These are phyloP conservation scores for Drosophila sp. DNA, from an alignment of 1,140 invertebrate genomes.

Conservation along the genomic window DNA sequence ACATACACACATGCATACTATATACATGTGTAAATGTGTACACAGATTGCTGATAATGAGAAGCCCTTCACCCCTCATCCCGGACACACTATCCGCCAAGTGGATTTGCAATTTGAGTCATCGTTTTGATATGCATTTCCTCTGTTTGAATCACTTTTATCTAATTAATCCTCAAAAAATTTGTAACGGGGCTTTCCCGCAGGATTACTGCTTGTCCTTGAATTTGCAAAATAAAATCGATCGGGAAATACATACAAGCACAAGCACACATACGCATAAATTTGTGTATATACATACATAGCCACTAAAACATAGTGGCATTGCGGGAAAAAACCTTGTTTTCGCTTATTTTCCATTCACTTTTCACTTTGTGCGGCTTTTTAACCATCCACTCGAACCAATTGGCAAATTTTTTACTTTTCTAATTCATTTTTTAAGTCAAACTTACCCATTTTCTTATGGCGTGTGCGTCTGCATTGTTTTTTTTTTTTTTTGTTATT, in stretches of 20 bases:
- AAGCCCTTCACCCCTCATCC: conserved; percentile 22
- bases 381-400: background rate
- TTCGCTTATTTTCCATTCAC: conserved; percentile 13
- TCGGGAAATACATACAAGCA: conserved; percentile 72
- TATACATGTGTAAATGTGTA: conserved; percentile 43
- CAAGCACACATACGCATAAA: conserved; percentile 17
- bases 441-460: conserved; percentile 78
- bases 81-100: background rate
- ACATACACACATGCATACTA: conserved; percentile 23
- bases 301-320: conserved; percentile 23
- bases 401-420: conserved; percentile 27
- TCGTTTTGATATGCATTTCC: conserved; percentile 19
- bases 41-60: conserved; percentile 62
- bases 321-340: conserved; percentile 52
- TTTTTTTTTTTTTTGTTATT: conserved; percentile 64
- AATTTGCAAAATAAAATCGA: conserved; percentile 81
- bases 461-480: conserved; percentile 71
- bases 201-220: conserved; percentile 73
- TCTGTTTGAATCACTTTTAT: conserved; percentile 1
- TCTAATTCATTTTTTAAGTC: conserved; percentile 60
- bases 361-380: background rate
- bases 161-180: conserved; percentile 23
- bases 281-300: conserved; percentile 22
- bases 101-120: conserved; percentile 66
- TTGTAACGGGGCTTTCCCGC: conserved; percentile 47